Evolutionary conservation across 2,888 invertebrate genomes (phyloP), one percentile per base, ranked within the genome.

Genomic region (Buathra laborator): DNA sequence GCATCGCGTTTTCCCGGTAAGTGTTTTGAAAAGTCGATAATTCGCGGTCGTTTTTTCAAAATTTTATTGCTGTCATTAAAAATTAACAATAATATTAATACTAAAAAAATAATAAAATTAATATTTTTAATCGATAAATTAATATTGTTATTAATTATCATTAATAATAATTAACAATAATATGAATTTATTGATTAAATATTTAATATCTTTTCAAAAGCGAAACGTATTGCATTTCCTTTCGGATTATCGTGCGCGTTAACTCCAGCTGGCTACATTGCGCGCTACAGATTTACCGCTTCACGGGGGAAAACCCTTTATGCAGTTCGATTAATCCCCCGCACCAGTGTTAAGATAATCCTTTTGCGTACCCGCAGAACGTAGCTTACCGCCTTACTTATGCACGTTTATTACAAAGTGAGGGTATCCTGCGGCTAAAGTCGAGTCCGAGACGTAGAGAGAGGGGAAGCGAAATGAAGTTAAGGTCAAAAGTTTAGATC

Each of bases 321-420:
- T 67, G 66, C 56, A 44, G 66, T 80, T 80, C 72, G 72, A 74
- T 81, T 74, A 74, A 81, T 81, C 74, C 74, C 74, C 43, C 68
- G 56, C 3, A 74, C 48, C 72, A 59, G 67, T 12, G 74, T 74
- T 81, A 74, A 81, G 74, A 74, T 81, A 81, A 81, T 74, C 81
- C 64, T 68, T 67, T 68, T 67, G 74, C 68, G 32, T 81, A 68
- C 74, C 81, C 32, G 59, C 46, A 37, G 67, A 74, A 59, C 67
- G 16, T 67, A 59, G 59, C 74, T 68, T 81, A 66, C 37, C 81
- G 59, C 74, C 74, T 68, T 32, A 62, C 32, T 70, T 48, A 56
- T 56, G 48, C 48, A 19, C 37, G 37, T 37, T 74, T 81, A 74
- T 68, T 46, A 67, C 56, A 46, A 24, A 48, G 48, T 10, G 51